These are phyloP conservation scores for Falco peregrinus DNA, from an alignment of 2,797 vertebrate genomes.

Conservation along the genomic window DNA sequence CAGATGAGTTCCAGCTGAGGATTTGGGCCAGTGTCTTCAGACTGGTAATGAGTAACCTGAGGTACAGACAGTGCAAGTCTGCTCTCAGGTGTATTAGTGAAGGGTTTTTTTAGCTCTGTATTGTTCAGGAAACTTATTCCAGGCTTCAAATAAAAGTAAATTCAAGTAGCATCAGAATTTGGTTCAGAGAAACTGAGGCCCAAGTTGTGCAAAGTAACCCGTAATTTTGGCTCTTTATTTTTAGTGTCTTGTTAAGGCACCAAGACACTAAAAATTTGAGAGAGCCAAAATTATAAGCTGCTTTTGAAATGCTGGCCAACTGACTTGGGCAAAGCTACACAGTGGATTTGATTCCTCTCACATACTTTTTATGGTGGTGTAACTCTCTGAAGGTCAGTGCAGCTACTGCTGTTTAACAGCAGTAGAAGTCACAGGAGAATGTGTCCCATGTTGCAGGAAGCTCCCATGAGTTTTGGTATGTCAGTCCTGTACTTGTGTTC, in stretches of 20 bases:
- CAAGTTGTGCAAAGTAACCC: slow-evolving; percentile 24
- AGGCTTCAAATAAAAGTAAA: background rate
- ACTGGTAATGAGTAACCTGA: background rate
- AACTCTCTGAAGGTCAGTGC: background rate
- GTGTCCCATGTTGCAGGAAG: background rate
- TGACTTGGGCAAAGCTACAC: background rate
- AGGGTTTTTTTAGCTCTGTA: background rate
- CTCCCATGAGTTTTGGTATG: background rate
- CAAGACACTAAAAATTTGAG: background rate
- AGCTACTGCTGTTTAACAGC: background rate
- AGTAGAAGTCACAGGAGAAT: background rate
- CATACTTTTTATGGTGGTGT: background rate
- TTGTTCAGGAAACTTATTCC: background rate
- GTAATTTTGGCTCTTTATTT: slow-evolving; percentile 64
- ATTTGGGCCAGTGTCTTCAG: background rate
- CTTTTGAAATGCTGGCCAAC: background rate
- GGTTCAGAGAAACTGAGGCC: slow-evolving; percentile 40
- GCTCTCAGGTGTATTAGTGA: background rate
- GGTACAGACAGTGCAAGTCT: background rate
- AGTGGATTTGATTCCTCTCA: background rate
- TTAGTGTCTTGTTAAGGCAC: slow-evolving; percentile 19
- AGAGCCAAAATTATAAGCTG: slow-evolving; percentile 54
- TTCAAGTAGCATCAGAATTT: slow-evolving; percentile 21
- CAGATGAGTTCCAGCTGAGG: background rate
- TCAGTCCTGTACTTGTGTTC: background rate